Conservation (phyloP, 2,113 vertebrate species). For the Montifringilla adamsi region DNA sequence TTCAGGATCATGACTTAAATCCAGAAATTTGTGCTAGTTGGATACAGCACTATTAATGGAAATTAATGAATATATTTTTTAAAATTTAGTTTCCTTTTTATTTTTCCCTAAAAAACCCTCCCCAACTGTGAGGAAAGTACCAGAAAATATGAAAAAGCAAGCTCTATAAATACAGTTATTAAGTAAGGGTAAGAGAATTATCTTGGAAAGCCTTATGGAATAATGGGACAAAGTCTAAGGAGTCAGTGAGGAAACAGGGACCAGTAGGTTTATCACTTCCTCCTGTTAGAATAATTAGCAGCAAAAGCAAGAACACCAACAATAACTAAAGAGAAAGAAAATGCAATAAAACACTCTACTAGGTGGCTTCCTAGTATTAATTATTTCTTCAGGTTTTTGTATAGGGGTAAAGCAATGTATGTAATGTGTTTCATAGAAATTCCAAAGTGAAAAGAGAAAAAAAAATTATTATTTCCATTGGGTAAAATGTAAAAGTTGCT, state of each 20-base stretch:
- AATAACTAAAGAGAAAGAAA: not conserved
- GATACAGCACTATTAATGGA: not conserved
- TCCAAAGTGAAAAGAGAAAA: not conserved
- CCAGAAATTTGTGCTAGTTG: not conserved
- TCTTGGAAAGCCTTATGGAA: not conserved
- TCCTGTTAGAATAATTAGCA: not conserved
- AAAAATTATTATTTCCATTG: not conserved
- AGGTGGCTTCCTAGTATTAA: not conserved
- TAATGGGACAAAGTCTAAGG: not conserved
- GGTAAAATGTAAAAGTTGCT: not conserved
- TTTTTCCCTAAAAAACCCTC: fast-evolving
- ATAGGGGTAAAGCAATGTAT: not conserved
- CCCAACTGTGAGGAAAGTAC: not conserved
- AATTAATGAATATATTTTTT: not conserved
- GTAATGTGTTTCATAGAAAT: not conserved
- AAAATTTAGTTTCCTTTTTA: not conserved
- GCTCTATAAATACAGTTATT: not conserved
- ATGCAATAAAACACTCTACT: not conserved
- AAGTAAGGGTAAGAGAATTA: not conserved
- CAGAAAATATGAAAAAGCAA: not conserved
- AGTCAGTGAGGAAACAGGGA: not conserved
- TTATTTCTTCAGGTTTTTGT: not conserved
- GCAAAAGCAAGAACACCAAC: not conserved
- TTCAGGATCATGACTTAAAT: not conserved
- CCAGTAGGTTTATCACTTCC: not conserved